A percentile compares a stretch with the other conserved stretches of the same genome.
phyloP scores from a whole-genome alignment of 2,113 vertebrate species.

The Myanophis thanlyinensis region DNA sequence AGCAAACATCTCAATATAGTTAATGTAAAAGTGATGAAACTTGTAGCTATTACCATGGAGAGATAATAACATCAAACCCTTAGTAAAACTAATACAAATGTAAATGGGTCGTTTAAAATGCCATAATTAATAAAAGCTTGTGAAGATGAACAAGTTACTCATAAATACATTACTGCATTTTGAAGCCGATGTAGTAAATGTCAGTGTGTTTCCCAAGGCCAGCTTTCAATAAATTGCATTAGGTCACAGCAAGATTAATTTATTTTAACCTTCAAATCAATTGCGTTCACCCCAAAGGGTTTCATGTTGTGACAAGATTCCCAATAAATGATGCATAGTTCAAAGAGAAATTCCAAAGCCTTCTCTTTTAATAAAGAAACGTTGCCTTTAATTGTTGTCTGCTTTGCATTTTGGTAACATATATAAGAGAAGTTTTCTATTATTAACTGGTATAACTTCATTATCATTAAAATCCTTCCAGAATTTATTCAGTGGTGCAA shows the following conservation, averaged over 20 bases:
- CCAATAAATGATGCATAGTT: slow-evolving; percentile 56
- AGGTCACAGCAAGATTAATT: slow-evolving; percentile 58
- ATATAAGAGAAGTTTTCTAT: slow-evolving; percentile 7
- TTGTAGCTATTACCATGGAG: neutral
- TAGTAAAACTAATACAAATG: slow-evolving; percentile 24
- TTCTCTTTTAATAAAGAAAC: slow-evolving; percentile 52
- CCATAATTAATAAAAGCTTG: slow-evolving; percentile 55
- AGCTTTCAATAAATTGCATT: slow-evolving; percentile 70
- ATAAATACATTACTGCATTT: slow-evolving; percentile 65
- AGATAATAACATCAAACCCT: slow-evolving; percentile 13
- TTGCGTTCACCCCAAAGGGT: slow-evolving; percentile 69
- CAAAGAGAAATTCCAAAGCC: slow-evolving; percentile 52
- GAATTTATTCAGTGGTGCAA: slow-evolving; percentile 22
- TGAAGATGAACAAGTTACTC: slow-evolving; percentile 55
- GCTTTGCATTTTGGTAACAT: slow-evolving; percentile 30
- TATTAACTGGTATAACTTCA: slow-evolving; percentile 14
- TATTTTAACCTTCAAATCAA: slow-evolving; percentile 68
- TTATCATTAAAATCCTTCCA: slow-evolving; percentile 36
- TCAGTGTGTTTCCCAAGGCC: slow-evolving; percentile 71
- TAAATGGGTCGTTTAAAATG: slow-evolving; percentile 50
- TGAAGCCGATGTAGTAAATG: slow-evolving; percentile 59
- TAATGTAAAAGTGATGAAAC: neutral
- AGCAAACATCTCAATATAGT: neutral
- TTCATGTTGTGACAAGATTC: slow-evolving; percentile 67
- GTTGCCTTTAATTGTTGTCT: slow-evolving; percentile 43